phyloP scores from a whole-genome alignment of 2,888 invertebrate genomes.

The Chelonus formosanus region DNA sequence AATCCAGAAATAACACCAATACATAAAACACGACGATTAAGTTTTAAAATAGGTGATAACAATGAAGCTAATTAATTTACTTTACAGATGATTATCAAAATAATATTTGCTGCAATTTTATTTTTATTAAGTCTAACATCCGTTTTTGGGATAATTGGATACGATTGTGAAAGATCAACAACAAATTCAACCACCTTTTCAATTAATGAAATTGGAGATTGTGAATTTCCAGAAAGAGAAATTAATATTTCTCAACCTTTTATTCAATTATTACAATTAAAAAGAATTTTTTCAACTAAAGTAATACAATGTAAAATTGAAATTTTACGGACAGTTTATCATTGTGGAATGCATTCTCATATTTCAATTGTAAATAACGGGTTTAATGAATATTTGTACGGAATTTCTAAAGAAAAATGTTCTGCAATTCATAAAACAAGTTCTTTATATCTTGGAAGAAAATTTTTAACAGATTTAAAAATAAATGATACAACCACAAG shows the following conservation, averaged over 20 bases:
- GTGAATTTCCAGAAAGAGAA: constrained; percentile 15
- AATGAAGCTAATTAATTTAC: background rate
- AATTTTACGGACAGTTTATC: constrained; percentile 30
- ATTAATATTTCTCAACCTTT: background rate
- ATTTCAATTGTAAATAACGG: constrained; percentile 19
- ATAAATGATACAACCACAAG: background rate
- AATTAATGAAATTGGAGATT: constrained; percentile 15
- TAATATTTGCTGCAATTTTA: background rate
- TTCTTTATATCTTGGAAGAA: background rate
- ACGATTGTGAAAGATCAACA: constrained; percentile 26
- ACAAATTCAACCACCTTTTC: constrained; percentile 32
- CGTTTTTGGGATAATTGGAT: constrained; percentile 29
- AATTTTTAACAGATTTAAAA: background rate
- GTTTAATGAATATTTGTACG: constrained; percentile 3
- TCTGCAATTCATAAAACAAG: constrained; percentile 14
- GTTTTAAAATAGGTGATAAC: too few species aligned
- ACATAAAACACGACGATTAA: background rate
- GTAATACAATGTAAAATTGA: constrained; percentile 33
- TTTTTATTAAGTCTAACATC: constrained; percentile 11
- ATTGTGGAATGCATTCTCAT: constrained; percentile 37
- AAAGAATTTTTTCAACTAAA: constrained; percentile 14
- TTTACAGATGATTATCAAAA: constrained; percentile 12
- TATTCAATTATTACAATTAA: constrained; percentile 31
- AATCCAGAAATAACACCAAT: constrained; percentile 13
- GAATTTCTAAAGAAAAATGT: constrained; percentile 18